These are phyloP conservation scores for Denticeps clupeoides DNA, from an alignment of 2,797 vertebrate species.

Conservation along the genomic window DNA sequence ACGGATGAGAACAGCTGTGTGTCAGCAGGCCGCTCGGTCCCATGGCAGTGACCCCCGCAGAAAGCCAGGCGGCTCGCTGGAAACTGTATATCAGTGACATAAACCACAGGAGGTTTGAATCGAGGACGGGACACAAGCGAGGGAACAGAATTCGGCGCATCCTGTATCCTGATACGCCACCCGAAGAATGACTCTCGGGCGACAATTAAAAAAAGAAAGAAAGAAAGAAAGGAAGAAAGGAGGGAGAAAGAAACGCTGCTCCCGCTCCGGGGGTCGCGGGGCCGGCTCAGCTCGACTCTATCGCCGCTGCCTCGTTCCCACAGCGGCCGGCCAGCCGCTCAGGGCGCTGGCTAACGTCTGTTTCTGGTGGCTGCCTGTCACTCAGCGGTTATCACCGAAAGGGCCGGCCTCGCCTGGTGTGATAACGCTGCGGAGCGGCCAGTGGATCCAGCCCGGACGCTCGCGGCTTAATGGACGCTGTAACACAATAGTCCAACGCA, in stretches of 20 bases:
- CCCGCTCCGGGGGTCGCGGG: no score
- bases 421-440: slow-evolving; percentile 43
- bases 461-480: not conserved
- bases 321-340: slow-evolving; percentile 36
- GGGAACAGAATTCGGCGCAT: slow-evolving; percentile 43
- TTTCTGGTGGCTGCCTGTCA: slow-evolving; percentile 55
- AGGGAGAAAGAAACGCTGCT: no score
- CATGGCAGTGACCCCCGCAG: slow-evolving; percentile 1
- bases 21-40: slow-evolving; percentile 29
- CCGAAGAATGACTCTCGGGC: slow-evolving; percentile 34
- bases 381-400: slow-evolving; percentile 43
- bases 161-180: slow-evolving; percentile 48
- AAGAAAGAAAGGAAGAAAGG: no score
- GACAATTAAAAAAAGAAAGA: slow-evolving; percentile 37
- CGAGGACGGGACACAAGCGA: slow-evolving; percentile 45
- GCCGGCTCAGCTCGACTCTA: no score
- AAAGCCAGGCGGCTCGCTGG: slow-evolving; percentile 54
- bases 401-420: slow-evolving; percentile 26
- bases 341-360: slow-evolving; percentile 51
- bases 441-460: slow-evolving; percentile 12
- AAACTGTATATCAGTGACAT: slow-evolving; percentile 55
- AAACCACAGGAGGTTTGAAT: slow-evolving; percentile 58
- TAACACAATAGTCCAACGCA: not conserved
- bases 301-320: slow-evolving; percentile 35
- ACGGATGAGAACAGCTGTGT: slow-evolving; percentile 39